Evolutionary conservation across 2,113 vertebrate genomes (phyloP), one percentile per base, ranked within the genome.

Genomic region (Theropithecus gelada): DNA sequence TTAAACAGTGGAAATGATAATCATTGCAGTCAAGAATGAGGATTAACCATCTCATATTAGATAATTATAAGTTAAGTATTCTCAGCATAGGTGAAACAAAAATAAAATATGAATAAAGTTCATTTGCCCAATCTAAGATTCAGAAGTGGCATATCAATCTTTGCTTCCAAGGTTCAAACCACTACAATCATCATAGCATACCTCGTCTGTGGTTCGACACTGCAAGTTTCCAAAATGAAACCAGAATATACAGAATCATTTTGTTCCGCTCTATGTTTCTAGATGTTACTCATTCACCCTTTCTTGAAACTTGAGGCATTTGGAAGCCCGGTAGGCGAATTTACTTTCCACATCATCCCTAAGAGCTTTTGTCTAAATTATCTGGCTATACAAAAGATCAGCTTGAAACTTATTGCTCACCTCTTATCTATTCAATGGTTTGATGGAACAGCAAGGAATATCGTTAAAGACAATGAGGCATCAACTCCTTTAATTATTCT

Each of bases 381-480:
- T 97, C 95, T 79, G 59, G 90, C 79, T 91, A 90, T 59, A 92
- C 82, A 98, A 98, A 98, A 96, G 93, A 97, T 97, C 97, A 95
- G 93, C 96, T 97, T 94, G 96, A 98, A 95, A 97, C 80, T 92
- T 97, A 97, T 27, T 98, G 93, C 90, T 98, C 93, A 95, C 95
- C 83, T 96, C 93, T 97, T 96, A 90, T 95, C 97, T 98, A 61
- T 89, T 97, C 94, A 97, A 27, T 84, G 83, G 84, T 96, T 94
- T 97, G 90, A 97, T 93, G 90, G 83, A 98, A 97, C 75, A 96
- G 97, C 87, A 90, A 97, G 93, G 92, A 95, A 97, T 97, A 98
- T 94, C 95, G 76, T 98, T 98, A 98, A 97, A 98, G 95, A 98
- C 97, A 97, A 97, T 98, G 97, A 97, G 87, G 95, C 96, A 97